A percentile compares a stretch with the other conserved stretches of the same genome.
These are phyloP conservation scores for Leptinotarsa lineolata DNA, from an alignment of 1,140 invertebrate genomes.

Conservation along the genomic window DNA sequence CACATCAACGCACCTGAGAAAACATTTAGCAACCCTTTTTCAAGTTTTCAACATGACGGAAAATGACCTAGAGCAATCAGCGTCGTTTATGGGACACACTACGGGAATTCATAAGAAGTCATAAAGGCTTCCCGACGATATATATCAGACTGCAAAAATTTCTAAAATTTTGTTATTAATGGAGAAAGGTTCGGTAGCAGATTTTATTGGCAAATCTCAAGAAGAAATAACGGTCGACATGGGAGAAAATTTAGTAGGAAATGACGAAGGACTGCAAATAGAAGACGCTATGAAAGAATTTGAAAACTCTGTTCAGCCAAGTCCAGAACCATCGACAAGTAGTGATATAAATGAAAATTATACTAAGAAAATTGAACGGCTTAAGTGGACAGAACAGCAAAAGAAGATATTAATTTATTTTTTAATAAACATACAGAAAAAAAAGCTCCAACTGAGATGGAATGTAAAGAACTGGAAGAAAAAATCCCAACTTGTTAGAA, in stretches of 20 bases:
- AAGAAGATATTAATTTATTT: too few species aligned
- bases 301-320: background rate
- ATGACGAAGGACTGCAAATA: background rate
- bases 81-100: too few species aligned
- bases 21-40: too few species aligned
- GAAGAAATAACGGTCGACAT: conserved; percentile 49
- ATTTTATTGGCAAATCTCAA: conserved; percentile 45
- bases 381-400: too few species aligned
- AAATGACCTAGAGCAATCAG: too few species aligned
- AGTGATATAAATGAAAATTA: background rate
- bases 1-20: too few species aligned
- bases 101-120: too few species aligned
- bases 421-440: too few species aligned
- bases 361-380: background rate
- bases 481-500: too few species aligned
- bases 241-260: conserved; percentile 31
- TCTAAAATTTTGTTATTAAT: conserved; percentile 35
- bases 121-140: background rate
- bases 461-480: too few species aligned
- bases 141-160: conserved; percentile 42
- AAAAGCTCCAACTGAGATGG: too few species aligned
- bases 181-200: conserved; percentile 44
- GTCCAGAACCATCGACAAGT: background rate
- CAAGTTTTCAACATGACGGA: too few species aligned
- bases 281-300: background rate